Evolutionary conservation across 2,797 vertebrate genomes (phyloP).

Genomic region (Acropternis orthonyx): DNA sequence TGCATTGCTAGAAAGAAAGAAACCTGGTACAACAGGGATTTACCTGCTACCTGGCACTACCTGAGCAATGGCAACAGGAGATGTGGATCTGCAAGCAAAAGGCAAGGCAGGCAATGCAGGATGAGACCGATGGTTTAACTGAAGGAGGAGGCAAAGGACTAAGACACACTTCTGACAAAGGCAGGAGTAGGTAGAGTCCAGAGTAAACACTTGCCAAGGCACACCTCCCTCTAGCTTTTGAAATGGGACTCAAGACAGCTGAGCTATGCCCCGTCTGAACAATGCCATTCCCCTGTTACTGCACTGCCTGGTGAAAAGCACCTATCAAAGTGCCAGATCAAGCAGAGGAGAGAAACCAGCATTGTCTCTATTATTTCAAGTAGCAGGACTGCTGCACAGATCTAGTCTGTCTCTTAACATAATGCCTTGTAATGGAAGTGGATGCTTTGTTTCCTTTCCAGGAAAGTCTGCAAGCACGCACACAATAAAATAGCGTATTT

Average conservation of each 20-base stretch:
- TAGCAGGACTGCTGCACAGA: not conserved
- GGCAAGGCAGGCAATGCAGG: no score
- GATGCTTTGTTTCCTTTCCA: not conserved
- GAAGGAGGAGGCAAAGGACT: not conserved
- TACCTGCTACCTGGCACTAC: not conserved
- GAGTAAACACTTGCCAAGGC: not conserved
- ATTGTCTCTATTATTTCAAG: not conserved
- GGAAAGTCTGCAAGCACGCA: not conserved
- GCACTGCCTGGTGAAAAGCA: not conserved
- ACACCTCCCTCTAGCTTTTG: not conserved
- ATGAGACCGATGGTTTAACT: not conserved
- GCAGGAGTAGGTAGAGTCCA: not conserved
- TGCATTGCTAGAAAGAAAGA: not conserved
- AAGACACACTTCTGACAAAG: not conserved
- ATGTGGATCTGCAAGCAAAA: not conserved
- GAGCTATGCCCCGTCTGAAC: accelerated
- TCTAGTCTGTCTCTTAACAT: not conserved
- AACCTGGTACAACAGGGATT: not conserved
- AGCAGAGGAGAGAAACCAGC: not conserved
- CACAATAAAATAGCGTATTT: not conserved
- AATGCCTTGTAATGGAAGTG: not conserved
- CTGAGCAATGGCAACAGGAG: not conserved
- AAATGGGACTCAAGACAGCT: not conserved
- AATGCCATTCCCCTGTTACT: not conserved
- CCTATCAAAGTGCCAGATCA: accelerated